A percentile compares a stretch with the other conserved stretches of the same genome.
These are phyloP conservation scores for Mactromeris polynyma DNA, from an alignment of 2,888 invertebrate species.

Conservation along the genomic window DNA sequence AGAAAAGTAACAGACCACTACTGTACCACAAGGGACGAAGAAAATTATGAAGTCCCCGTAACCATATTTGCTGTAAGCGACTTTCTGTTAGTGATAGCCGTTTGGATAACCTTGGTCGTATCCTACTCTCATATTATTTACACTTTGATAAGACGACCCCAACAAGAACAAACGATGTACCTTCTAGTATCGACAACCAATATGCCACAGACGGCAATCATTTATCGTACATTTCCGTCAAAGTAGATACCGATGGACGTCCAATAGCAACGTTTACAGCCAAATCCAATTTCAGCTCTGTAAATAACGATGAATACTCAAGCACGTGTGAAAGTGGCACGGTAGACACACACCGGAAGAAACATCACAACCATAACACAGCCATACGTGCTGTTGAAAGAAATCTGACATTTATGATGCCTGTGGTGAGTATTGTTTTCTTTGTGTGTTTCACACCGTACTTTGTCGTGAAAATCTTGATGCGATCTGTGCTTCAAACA, in stretches of 20 bases:
- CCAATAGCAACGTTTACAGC: background rate
- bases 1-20: conserved; percentile 24
- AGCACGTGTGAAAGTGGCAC: background rate
- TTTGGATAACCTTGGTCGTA: conserved; percentile 43
- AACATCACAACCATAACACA: background rate
- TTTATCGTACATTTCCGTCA: background rate
- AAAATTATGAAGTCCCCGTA: background rate
- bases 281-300: background rate
- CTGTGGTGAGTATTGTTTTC: conserved; percentile 47
- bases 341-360: background rate
- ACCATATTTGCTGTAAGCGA: conserved; percentile 27
- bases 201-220: background rate
- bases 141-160: background rate
- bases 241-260: background rate
- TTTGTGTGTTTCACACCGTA: conserved; percentile 50
- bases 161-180: background rate
- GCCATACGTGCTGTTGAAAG: conserved; percentile 33
- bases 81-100: background rate
- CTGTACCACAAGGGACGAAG: conserved; percentile 47
- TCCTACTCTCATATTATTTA: conserved; percentile 32
- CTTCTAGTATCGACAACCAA: background rate
- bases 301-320: background rate
- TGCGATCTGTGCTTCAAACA: conserved; percentile 13
- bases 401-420: conserved; percentile 49
- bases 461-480: conserved; percentile 43